Conservation (phyloP, 1,140 invertebrate species). For the Zaprionus capensis region DNA sequence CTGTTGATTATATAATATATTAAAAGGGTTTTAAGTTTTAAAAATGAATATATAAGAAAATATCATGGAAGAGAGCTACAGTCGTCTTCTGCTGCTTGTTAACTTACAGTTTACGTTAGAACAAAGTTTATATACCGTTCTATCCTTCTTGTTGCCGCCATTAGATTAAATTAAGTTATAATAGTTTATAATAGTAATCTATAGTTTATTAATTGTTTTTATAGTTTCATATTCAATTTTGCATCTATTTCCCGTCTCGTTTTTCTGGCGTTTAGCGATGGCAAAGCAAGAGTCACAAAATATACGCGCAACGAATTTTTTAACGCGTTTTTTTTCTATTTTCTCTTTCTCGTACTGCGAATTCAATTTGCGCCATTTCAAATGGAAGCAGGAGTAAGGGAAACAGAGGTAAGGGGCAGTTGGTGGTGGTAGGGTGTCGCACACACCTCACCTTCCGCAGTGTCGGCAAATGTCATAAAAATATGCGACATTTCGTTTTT, state of each 20-base stretch:
- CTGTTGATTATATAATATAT: not conserved
- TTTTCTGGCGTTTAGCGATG: constrained; percentile 11
- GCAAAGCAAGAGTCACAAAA: constrained; percentile 35
- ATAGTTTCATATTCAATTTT: not conserved
- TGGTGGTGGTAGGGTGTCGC: not conserved
- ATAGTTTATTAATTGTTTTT: not conserved
- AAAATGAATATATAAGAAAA: too few species aligned
- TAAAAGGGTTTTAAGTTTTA: too few species aligned
- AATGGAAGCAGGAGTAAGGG: not conserved
- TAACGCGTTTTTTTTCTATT: constrained; percentile 38
- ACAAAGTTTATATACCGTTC: too few species aligned
- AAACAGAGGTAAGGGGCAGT: not conserved
- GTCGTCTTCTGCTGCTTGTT: too few species aligned
- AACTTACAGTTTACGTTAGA: too few species aligned
- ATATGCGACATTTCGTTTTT: constrained; percentile 84
- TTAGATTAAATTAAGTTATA: too few species aligned
- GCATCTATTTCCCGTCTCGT: not conserved
- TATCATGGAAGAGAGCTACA: too few species aligned
- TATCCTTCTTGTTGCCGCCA: too few species aligned
- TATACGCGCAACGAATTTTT: constrained; percentile 40
- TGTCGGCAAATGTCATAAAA: constrained; percentile 80
- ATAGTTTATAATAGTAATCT: not conserved
- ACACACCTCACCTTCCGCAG: constrained; percentile 30
- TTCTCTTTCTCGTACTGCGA: constrained; percentile 42
- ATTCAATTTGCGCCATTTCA: constrained; percentile 67